Percentiles rank a stretch among this genome's conserved stretches.
Evolutionary conservation across 2,888 invertebrate genomes (phyloP).

Genomic region (Aleiodes testaceus): DNA sequence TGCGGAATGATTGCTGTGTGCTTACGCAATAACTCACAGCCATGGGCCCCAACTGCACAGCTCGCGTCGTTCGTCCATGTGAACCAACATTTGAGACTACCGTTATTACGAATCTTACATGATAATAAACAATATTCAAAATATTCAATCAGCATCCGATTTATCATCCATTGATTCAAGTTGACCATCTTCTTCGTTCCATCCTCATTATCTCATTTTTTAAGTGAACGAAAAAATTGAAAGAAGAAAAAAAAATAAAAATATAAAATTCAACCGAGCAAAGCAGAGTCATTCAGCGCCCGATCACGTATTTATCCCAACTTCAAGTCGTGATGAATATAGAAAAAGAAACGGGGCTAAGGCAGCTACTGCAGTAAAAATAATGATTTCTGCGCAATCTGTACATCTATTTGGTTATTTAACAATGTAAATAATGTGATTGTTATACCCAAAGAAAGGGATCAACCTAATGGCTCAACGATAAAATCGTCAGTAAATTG

Average conservation of each 20-base stretch:
- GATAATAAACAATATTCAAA: too few relatives aligned
- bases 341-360: conserved; percentile 52
- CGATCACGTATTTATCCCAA: conserved; percentile 26
- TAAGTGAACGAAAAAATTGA: conserved; percentile 27
- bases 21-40: conserved; percentile 53
- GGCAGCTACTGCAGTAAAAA: conserved; percentile 52
- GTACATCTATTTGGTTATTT: too few relatives aligned
- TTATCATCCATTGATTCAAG: background rate
- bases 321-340: conserved; percentile 13
- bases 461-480: background rate
- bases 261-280: conserved; percentile 30
- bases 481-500: background rate
- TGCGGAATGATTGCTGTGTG: conserved; percentile 11
- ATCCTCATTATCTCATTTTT: conserved; percentile 35
- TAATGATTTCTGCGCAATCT: conserved; percentile 48
- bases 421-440: too few relatives aligned
- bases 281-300: conserved; percentile 15
- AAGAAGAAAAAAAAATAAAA: conserved; percentile 48
- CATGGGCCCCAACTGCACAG: background rate
- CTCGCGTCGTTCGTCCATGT: conserved; percentile 3
- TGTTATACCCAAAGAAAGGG: background rate
- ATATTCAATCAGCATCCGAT: too few relatives aligned
- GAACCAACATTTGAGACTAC: conserved; percentile 12
- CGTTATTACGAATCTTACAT: background rate
- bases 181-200: too few relatives aligned